Base-by-base conservation (phyloP, 1,140 invertebrate genomes). In the Vanessa tameamea region DNA sequence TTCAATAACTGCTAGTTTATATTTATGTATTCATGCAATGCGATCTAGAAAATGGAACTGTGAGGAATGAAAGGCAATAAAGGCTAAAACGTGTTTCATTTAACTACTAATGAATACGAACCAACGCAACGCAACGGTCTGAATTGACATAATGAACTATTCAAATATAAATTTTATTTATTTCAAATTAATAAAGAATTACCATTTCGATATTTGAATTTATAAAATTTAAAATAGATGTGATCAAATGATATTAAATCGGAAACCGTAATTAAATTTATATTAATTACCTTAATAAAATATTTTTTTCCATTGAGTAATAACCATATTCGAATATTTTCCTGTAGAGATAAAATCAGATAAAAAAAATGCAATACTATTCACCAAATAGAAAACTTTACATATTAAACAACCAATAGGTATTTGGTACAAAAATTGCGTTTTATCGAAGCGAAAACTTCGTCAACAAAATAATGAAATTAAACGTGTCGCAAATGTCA, bases 81-180 rank as follows among this genome's bases (percentile, higher is more conserved):
- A 67, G 48, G 20, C 66, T 55, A 48, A 47, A 57, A 74, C 59
- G 61, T 69, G 72, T 51, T 59, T 66, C 71, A 51, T 74, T 74
- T 69, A 64, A 43, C 37, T 55, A 50, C 26, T 74, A 74, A 74
- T 74, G 72, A 69, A 69, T 74, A 74, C 59, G 50, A 68, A 73
- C 47, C 57, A 48, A 64, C 65, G 64, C 59, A 43, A 68, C 63
- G 26, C 57, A 47, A 53, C 65, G 55, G 26, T 50, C 4, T 16
- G 50, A 20, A 53, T 53, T 53, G n/a, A n/a, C 20, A 57, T 23
- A 57, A 57, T 26, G 55, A 57, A 26, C 20, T 26, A 26, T 23
- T 57, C 23, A 57, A 57, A 57, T 53, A 53, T 53, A 55, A 26
- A 57, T 26, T 57, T 23, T 23, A 57, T 53, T 53, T 53, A n/a